Evolutionary conservation across 2,888 invertebrate species (phyloP), one percentile per base, ranked within the genome.

Genomic region (Phalera bucephala): DNA sequence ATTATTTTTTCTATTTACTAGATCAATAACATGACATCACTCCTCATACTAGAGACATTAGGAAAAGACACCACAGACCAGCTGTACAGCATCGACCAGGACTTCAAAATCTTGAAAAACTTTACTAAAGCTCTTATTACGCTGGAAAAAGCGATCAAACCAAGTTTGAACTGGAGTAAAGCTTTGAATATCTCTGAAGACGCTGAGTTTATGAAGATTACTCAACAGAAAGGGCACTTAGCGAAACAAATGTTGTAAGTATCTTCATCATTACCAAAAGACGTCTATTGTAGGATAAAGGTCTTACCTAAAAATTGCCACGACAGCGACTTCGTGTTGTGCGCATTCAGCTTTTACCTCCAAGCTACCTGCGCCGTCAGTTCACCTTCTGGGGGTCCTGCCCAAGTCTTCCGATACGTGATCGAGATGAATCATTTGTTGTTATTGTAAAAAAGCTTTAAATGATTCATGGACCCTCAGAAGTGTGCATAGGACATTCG

Each of bases 11-110:
- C 20, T 19, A 9, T 17, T 20, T 69, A 64, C 7, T 53, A 90
- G 90, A 89, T 90, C 35, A 89, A 90, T 44, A 64, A 67, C 22
- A 86, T 90, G 77, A 88, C 90, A 0, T 82, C 85, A 0, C 58
- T 90, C 0, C 61, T 89, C 0, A 74, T 90, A 10, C 76, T 85
- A 64, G 82, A 89, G 44, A 85, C 87, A 0, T 42, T 90, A 0
- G 88, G 89, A n/a, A 83, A 78, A 39, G 85, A 87, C 36, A 78
- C 75, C 0, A 72, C 61, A n/a, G 61, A 63, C 1, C 72, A 79
- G 33, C 64, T 90, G 0, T 87, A 90, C 40, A 61, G 71, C 0
- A 63, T 88, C 3, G 80, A 85, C 0, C 66, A 80, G 28, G 77
- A 78, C 38, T 78, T 89, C 27, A 52, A 73, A 22, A 61, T 83